These are phyloP conservation scores for Trissolcus brochymenae DNA, from an alignment of 2,888 invertebrate genomes.

Conservation along the genomic window DNA sequence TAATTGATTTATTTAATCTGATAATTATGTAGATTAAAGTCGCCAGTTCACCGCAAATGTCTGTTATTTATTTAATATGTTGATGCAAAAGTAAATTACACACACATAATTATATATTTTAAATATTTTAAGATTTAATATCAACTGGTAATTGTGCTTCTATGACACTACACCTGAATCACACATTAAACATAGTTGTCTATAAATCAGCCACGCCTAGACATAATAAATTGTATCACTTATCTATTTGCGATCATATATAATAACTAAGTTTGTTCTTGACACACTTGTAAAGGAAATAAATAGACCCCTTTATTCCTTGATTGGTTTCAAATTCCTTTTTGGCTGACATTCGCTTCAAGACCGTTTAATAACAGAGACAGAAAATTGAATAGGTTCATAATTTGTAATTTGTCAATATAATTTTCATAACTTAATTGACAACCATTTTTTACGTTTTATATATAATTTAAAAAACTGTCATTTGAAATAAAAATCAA, in stretches of 20 bases:
- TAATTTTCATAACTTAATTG: slow-evolving; percentile 6
- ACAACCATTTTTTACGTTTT: no score
- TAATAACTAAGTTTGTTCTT: slow-evolving; percentile 30
- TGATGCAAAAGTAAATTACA: no score
- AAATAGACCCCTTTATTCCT: slow-evolving; percentile 25
- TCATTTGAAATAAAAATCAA: no score
- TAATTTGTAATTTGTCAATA: not conserved
- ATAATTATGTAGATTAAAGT: no score
- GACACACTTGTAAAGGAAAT: slow-evolving; percentile 34
- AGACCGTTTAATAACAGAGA: slow-evolving; percentile 2
- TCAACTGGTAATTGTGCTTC: not conserved
- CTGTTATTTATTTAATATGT: no score
- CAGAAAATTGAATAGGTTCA: no score
- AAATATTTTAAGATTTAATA: no score
- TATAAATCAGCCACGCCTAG: slow-evolving; percentile 17
- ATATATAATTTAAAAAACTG: no score
- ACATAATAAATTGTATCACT: slow-evolving; percentile 19
- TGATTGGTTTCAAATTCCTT: slow-evolving; percentile 26
- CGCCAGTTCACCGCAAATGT: no score
- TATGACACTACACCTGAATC: slow-evolving; percentile 12
- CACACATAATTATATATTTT: no score
- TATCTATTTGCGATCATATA: slow-evolving; percentile 15
- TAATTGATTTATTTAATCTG: no score
- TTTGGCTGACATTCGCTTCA: slow-evolving; percentile 23
- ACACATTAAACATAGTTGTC: slow-evolving; percentile 2